Evolutionary conservation across 1,140 invertebrate species (phyloP).

Genomic region (Dreissena rostriformis): DNA sequence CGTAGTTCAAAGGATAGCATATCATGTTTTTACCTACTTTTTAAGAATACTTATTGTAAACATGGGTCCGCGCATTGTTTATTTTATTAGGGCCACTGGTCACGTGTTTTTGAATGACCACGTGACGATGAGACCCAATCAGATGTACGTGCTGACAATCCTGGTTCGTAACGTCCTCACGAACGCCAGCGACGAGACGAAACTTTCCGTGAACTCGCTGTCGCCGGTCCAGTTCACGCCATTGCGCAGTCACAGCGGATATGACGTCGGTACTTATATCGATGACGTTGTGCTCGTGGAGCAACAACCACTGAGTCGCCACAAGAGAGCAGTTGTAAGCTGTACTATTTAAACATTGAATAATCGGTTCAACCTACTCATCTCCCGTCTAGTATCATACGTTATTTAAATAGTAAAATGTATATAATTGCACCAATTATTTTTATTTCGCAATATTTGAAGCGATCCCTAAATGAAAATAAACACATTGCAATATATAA

Average conservation of each 20-base stretch:
- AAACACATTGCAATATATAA: no score
- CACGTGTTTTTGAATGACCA: not conserved
- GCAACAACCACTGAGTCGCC: not conserved
- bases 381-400: no score
- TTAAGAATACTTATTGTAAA: not conserved
- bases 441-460: no score
- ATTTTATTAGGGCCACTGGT: slow-evolving; percentile 9
- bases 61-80: not conserved
- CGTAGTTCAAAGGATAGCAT: not conserved
- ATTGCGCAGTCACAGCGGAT: not conserved
- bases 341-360: not conserved
- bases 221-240: not conserved
- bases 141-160: slow-evolving; percentile 23
- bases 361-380: no score
- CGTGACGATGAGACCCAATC: not conserved
- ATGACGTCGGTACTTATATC: not conserved
- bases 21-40: not conserved
- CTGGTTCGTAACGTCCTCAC: not conserved
- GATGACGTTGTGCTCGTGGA: not conserved
- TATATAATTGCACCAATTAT: no score
- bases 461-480: no score
- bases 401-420: no score
- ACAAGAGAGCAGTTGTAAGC: not conserved
- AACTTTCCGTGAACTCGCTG: not conserved
- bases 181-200: not conserved